Base-by-base conservation (phyloP, 1,140 invertebrate genomes). In the Helicorthomorpha holstii region DNA sequence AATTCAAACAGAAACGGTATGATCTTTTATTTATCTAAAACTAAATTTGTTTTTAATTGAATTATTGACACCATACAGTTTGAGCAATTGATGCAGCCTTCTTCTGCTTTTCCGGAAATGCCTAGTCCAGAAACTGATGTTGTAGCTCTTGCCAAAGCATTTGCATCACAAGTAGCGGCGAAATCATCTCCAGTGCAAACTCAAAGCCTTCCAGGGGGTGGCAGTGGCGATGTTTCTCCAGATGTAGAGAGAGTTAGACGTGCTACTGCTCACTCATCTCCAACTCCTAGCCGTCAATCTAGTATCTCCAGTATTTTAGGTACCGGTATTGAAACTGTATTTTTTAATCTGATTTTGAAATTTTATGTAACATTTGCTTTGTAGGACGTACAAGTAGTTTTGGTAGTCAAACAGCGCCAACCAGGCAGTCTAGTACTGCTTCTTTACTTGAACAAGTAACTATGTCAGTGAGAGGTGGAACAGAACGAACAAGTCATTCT, bases 401-500 rank as follows among this genome's bases (percentile, higher is more conserved):
- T 46, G 25, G 44, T 12, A 50, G 48, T 21, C 48, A 27, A 27
- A 23, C 4, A 4, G 50, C 44, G 3, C 46, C 51, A 2, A n/a
- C 44, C 4, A 3, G 46, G 3, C 51, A 52, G 26, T 52, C 51
- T 23, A 52, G 51, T 23, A 52, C 51, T 7, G 26, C 51, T 19
- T 52, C 51, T 27, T 29, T 52, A 3, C 27, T 51, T 3, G 50
- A 51, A 46, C 50, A 51, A 27, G 44, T 51, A n/a, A 41, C 50
- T 7, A 19, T 59, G 75, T 78, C 50, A 71, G 76, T 41, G 77
- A 56, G 16, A 72, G 68, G 48, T 73, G 73, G 21, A 72, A 81
- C 19, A 62, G 71, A 60, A 0, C 71, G 83, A 22, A 7, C 19
- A 1, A 85, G 82, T 1, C 84, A 87, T 63, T 76, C 79, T 4